These are phyloP conservation scores for Ictalurus punctatus DNA, from an alignment of 2,113 vertebrate species.

Conservation along the genomic window DNA sequence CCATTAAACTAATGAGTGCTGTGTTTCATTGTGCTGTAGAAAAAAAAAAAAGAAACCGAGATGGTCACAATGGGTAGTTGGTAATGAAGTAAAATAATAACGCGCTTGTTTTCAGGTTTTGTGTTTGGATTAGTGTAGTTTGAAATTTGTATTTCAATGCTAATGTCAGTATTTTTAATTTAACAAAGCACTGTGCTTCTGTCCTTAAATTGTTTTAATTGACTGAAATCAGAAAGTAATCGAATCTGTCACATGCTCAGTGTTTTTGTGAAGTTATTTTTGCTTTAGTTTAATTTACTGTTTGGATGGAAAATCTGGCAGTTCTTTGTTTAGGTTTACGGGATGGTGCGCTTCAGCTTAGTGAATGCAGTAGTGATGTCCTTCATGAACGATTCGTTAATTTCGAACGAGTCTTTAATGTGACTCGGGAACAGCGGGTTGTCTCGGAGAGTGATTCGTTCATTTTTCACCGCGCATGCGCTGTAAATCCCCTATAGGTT, in stretches of 20 bases:
- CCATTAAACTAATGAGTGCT: neutral
- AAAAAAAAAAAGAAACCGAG: no score
- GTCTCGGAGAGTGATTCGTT: no score
- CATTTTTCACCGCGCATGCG: no score
- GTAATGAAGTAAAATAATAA: neutral
- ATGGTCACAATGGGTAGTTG: neutral
- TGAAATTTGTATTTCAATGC: neutral
- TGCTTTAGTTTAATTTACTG: neutral
- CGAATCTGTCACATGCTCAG: neutral
- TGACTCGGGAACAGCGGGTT: no score
- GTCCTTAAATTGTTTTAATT: neutral
- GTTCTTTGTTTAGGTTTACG: neutral
- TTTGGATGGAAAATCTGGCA: neutral
- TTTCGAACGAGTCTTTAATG: no score
- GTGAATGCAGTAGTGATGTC: neutral
- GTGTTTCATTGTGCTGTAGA: neutral
- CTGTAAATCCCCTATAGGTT: no score
- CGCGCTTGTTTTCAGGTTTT: neutral
- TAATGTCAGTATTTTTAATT: neutral
- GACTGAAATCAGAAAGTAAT: neutral
- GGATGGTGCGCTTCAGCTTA: neutral
- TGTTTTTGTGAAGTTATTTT: neutral
- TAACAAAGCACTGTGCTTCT: neutral
- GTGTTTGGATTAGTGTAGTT: neutral
- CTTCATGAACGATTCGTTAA: no score